Conservation (phyloP, 2,113 vertebrate genomes). For the Microcebus griseorufus region DNA sequence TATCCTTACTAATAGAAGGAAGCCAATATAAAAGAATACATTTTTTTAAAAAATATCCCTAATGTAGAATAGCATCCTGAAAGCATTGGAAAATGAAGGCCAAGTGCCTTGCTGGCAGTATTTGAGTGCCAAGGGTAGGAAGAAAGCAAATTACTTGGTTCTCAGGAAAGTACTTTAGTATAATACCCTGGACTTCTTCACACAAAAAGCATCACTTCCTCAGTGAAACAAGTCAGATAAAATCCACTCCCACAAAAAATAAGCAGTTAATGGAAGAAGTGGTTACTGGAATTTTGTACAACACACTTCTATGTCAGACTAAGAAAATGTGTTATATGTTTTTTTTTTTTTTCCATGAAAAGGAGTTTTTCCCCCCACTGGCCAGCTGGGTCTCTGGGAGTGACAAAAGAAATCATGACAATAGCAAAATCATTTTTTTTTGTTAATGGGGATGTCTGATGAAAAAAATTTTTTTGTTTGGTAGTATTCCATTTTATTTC, state of each 20-base stretch:
- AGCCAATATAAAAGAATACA: slow-evolving; percentile 56
- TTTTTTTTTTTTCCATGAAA: neutral
- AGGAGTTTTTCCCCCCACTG: slow-evolving; percentile 14
- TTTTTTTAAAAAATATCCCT: slow-evolving; percentile 47
- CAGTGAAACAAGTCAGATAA: slow-evolving; percentile 39
- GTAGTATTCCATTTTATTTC: slow-evolving; percentile 38
- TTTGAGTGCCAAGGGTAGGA: slow-evolving; percentile 36
- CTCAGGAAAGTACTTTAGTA: slow-evolving; percentile 63
- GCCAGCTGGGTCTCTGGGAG: neutral
- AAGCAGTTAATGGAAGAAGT: neutral
- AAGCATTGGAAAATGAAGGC: slow-evolving; percentile 61
- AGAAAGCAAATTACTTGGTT: slow-evolving; percentile 56
- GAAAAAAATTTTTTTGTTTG: neutral
- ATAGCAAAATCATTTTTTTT: slow-evolving; percentile 5
- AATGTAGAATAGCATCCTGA: slow-evolving; percentile 63
- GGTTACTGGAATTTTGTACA: slow-evolving; percentile 11
- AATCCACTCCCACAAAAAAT: slow-evolving; percentile 51
- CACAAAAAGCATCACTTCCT: slow-evolving; percentile 59
- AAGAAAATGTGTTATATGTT: neutral
- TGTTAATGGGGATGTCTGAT: neutral
- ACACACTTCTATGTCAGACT: slow-evolving; percentile 12
- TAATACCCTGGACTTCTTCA: slow-evolving; percentile 56
- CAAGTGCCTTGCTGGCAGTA: slow-evolving; percentile 52
- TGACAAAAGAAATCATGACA: neutral
- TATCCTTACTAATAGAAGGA: slow-evolving; percentile 40